These are phyloP conservation scores for Octodonta nipae DNA, from an alignment of 2,888 invertebrate species.

Conservation along the genomic window DNA sequence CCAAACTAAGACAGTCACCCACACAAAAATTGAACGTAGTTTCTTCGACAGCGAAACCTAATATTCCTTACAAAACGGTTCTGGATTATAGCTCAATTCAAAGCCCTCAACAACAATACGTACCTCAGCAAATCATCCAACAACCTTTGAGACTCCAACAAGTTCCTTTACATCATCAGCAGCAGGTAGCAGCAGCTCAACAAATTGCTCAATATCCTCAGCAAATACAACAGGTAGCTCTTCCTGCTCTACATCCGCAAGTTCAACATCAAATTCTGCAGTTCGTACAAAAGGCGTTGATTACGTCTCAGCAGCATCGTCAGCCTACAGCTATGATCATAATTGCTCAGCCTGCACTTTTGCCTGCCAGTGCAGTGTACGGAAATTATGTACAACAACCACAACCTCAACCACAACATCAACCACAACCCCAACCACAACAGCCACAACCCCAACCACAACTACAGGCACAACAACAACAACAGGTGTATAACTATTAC, in stretches of 20 bases:
- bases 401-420: background rate
- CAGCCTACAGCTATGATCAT: constrained; percentile 31
- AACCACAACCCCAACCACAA: background rate
- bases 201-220: background rate
- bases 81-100: no score
- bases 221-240: constrained; percentile 10
- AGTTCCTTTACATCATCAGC: background rate
- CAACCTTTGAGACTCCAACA: background rate
- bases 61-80: no score
- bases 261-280: constrained; percentile 13
- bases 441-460: background rate
- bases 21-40: background rate
- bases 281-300: constrained; percentile 16
- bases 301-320: constrained; percentile 17
- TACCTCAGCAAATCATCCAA: background rate
- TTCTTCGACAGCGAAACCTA: background rate
- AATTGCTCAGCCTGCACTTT: constrained; percentile 29
- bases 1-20: background rate
- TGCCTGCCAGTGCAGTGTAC: background rate
- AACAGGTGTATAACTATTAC: no score
- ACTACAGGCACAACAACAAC: no score
- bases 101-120: background rate
- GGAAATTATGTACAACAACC: background rate
- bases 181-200: background rate
- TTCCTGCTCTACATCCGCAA: constrained; percentile 9